phyloP scores from a whole-genome alignment of 1,140 invertebrate genomes.

The Aphelenchoides avenae region DNA sequence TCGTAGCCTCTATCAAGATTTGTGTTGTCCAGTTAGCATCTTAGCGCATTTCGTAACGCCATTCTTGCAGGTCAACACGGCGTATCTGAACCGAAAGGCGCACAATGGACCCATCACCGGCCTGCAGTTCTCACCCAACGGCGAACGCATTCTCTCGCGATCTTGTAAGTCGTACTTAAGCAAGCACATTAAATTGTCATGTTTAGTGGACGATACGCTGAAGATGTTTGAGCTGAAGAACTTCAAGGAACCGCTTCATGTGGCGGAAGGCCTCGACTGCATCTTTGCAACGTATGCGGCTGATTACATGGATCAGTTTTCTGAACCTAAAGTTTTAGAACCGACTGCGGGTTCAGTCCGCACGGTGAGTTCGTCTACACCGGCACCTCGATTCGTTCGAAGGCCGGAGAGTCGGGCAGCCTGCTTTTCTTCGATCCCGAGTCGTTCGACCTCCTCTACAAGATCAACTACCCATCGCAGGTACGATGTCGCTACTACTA shows the following conservation, averaged over 20 bases:
- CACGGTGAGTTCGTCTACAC: constrained; percentile 84
- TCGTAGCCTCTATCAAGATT: too few relatives aligned
- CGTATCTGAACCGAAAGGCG: constrained; percentile 72
- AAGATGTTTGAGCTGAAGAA: constrained; percentile 88
- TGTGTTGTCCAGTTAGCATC: background rate
- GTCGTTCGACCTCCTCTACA: constrained; percentile 69
- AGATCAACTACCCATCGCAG: constrained; percentile 72
- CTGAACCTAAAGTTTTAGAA: constrained; percentile 64
- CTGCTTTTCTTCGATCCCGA: constrained; percentile 77
- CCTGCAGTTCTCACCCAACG: constrained; percentile 81
- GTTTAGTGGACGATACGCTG: constrained; percentile 75
- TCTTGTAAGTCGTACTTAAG: constrained; percentile 64
- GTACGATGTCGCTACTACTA: constrained; percentile 51
- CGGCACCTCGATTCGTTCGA: constrained; percentile 70
- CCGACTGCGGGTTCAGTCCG: constrained; percentile 88
- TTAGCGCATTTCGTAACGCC: constrained; percentile 30
- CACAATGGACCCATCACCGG: constrained; percentile 80
- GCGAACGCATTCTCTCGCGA: constrained; percentile 73
- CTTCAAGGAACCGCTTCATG: constrained; percentile 74
- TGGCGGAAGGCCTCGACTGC: constrained; percentile 72
- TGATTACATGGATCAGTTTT: background rate
- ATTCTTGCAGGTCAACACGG: constrained; percentile 69
- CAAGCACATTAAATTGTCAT: background rate
- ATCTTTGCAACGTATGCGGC: constrained; percentile 69
- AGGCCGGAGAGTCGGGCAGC: constrained; percentile 69